phyloP scores from a whole-genome alignment of 2,113 vertebrate genomes.

The Lepus americanus region DNA sequence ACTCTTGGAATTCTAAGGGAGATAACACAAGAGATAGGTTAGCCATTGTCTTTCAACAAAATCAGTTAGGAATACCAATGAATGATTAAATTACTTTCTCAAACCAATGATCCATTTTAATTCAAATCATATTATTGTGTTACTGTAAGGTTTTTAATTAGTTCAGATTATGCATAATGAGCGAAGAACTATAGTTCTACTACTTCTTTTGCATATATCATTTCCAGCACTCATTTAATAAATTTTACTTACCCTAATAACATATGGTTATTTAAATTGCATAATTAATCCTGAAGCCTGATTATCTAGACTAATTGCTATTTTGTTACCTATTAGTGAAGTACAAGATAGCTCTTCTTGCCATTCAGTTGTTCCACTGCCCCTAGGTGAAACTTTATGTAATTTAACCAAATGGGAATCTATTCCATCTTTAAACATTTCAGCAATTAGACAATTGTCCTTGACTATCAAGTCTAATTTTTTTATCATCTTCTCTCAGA shows the following conservation, averaged over 20 bases:
- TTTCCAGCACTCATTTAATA: constrained; percentile 36
- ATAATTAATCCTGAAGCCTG: constrained; percentile 10
- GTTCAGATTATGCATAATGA: constrained; percentile 55
- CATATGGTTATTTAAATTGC: constrained; percentile 59
- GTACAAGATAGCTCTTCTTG: constrained; percentile 12
- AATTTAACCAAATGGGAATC: constrained; percentile 4
- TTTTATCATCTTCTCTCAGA: constrained; percentile 50
- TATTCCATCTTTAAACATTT: neutral
- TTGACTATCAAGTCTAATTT: constrained; percentile 33
- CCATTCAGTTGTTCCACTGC: neutral
- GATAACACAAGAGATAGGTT: constrained; percentile 20
- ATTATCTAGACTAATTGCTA: constrained; percentile 40
- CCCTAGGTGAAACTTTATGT: constrained; percentile 2
- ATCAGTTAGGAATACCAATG: constrained; percentile 66
- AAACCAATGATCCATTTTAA: constrained; percentile 57
- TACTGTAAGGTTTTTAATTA: constrained; percentile 65
- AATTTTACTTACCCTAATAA: constrained; percentile 50
- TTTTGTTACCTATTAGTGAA: constrained; percentile 57
- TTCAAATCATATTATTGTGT: constrained; percentile 63
- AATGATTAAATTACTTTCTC: constrained; percentile 66
- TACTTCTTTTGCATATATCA: constrained; percentile 17
- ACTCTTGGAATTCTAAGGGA: constrained; percentile 41
- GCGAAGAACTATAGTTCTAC: neutral
- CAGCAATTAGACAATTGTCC: neutral
- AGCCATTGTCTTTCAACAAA: constrained; percentile 59